Conservation (phyloP, 1,140 invertebrate species). For the Lordiphosa stackelbergi region DNA sequence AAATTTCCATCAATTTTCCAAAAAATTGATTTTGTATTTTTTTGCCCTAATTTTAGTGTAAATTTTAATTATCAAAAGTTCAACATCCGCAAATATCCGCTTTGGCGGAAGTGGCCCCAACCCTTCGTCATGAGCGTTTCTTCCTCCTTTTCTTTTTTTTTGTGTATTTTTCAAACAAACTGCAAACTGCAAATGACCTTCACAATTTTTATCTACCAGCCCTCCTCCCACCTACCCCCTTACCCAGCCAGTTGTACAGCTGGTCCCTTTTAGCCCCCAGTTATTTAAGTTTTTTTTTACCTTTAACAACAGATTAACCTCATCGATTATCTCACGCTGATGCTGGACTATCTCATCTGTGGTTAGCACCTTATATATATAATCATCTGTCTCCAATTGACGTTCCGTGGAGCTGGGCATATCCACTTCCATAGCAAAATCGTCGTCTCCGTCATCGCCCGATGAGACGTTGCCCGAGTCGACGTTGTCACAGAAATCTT, state of each 20-base stretch:
- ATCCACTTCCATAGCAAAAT: constrained; percentile 94
- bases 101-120: no score
- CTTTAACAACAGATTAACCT: constrained; percentile 93
- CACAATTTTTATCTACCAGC: constrained; percentile 4
- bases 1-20: no score
- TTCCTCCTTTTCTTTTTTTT: no score
- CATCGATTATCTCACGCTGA: constrained; percentile 98
- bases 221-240: neutral
- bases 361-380: constrained; percentile 94
- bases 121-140: no score
- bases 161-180: no score
- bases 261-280: neutral
- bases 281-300: constrained; percentile 77
- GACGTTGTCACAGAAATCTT: constrained; percentile 91
- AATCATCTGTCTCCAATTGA: constrained; percentile 90
- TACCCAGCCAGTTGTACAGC: constrained; percentile 1
- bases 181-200: constrained; percentile 10
- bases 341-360: constrained; percentile 97
- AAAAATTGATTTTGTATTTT: no score
- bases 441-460: constrained; percentile 90
- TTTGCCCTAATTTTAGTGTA: no score
- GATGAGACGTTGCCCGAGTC: constrained; percentile 94
- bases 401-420: constrained; percentile 82
- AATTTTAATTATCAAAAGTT: no score
- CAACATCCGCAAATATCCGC: no score